Conservation (phyloP, 2,113 vertebrate species). For the Oncorhynchus masou region DNA sequence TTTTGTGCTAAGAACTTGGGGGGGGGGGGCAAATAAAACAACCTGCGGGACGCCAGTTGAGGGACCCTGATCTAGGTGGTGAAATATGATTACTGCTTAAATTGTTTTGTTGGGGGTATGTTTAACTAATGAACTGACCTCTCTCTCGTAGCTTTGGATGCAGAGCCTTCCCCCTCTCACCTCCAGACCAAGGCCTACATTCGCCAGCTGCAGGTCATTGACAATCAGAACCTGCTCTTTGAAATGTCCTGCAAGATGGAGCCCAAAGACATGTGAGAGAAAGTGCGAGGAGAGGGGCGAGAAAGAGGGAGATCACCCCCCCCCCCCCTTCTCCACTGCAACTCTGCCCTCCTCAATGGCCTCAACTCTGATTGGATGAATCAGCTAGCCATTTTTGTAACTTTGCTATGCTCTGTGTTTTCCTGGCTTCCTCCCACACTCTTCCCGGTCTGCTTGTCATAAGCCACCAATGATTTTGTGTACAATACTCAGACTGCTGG, state of each 20-base stretch:
- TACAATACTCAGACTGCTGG: slow-evolving; percentile 5
- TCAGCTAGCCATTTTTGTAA: not conserved
- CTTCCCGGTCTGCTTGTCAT: not conserved
- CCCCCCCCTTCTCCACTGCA: not conserved
- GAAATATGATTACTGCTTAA: too few relatives aligned
- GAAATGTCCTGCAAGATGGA: slow-evolving; percentile 94
- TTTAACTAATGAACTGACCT: not conserved
- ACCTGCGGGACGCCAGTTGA: too few relatives aligned
- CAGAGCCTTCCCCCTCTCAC: slow-evolving; percentile 85
- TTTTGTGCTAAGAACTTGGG: too few relatives aligned
- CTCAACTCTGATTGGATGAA: not conserved
- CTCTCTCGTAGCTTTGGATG: slow-evolving; percentile 77
- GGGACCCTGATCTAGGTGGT: too few relatives aligned
- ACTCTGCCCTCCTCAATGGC: too few relatives aligned
- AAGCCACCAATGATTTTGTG: not conserved
- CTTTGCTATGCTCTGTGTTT: not conserved
- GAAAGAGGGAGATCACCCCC: not conserved
- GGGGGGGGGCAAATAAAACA: too few relatives aligned
- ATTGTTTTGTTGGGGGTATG: not conserved
- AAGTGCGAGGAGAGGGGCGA: too few relatives aligned
- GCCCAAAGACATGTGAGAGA: slow-evolving; percentile 81
- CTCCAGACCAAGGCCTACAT: slow-evolving; percentile 95
- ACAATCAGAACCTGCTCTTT: slow-evolving; percentile 96
- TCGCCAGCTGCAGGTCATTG: slow-evolving; percentile 92
- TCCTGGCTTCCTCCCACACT: not conserved